Evolutionary conservation across 2,888 invertebrate species (phyloP), one percentile per base, ranked within the genome.

Genomic region (Noctua janthe): DNA sequence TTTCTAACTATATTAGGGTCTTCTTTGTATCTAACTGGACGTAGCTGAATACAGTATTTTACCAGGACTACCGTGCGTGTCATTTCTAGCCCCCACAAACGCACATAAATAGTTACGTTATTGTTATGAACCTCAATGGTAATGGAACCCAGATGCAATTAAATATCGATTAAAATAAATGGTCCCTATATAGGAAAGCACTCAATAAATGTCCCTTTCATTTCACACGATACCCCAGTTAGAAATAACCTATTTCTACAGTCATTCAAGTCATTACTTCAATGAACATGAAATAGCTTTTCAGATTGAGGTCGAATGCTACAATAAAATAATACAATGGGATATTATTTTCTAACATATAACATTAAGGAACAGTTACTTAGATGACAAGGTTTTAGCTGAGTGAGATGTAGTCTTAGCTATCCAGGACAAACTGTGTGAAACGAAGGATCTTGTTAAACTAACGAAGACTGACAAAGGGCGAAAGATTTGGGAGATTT

Each of bases 231-330:
- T 76, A 71, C 51, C 62, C 54, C 23, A 64, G 39, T 64, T 35
- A 67, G 29, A n/a, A 54, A 29, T 72, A 74, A 83, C n/a, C 47
- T 69, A 83, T 76, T 74, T 74, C 74, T 62, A 72, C 15, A 64
- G 39, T 47, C 8, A 71, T 72, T 74, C 29, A 39, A n/a, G 17
- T 76, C 83, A 71, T 80, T 80, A 83, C 54, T 74, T 72, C 67
- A 56, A 66, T 15, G 62, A 76, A 85, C 85, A 85, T 78, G 85
- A 76, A 87, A 85, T 71, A 77, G 85, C 87, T 85, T 67, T 87
- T 39, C 54, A 75, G 66, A 71, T 29, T 39, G 70, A 81, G 77
- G 84, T 83, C 75, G 13, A 73, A 56, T 39, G 77, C 51, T 73
- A 67, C 73, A 87, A 49, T 85, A 87, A 70, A 84, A 75, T 73